Evolutionary conservation across 2,113 vertebrate genomes (phyloP).

Genomic region (Shinisaurus crocodilurus): DNA sequence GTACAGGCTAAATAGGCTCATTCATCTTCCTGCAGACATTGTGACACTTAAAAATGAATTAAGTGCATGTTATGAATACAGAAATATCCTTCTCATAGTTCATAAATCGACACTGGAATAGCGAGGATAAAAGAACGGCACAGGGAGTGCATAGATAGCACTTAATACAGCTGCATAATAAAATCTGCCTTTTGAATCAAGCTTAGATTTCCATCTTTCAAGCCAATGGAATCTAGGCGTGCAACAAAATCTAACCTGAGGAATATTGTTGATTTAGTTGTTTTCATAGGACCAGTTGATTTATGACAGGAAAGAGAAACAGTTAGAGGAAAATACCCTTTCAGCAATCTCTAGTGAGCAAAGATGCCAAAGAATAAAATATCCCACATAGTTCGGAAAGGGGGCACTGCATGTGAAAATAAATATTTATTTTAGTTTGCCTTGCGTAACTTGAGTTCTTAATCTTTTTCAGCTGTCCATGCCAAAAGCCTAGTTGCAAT

Average conservation of each 20-base stretch:
- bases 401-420: constrained; percentile 21
- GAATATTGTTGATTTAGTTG: background rate
- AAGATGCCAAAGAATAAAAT: constrained; percentile 22
- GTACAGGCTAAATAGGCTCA: constrained; percentile 64
- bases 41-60: constrained; percentile 67
- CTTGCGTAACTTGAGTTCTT: constrained; percentile 50
- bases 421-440: constrained; percentile 27
- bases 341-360: constrained; percentile 15
- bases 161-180: constrained; percentile 13
- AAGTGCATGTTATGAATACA: constrained; percentile 59
- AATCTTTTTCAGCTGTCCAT: constrained; percentile 87
- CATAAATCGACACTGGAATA: constrained; percentile 68
- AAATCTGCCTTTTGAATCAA: constrained; percentile 63
- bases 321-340: constrained; percentile 7
- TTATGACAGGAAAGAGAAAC: constrained; percentile 18
- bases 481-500: constrained; percentile 97
- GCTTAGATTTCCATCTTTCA: constrained; percentile 52
- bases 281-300: background rate
- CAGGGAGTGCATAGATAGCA: constrained; percentile 41
- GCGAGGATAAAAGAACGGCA: constrained; percentile 59
- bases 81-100: constrained; percentile 69
- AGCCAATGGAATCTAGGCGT: background rate
- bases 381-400: background rate
- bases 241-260: constrained; percentile 22
- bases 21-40: constrained; percentile 69